Conservation (phyloP, 2,113 vertebrate species). For the Apodemus sylvaticus region DNA sequence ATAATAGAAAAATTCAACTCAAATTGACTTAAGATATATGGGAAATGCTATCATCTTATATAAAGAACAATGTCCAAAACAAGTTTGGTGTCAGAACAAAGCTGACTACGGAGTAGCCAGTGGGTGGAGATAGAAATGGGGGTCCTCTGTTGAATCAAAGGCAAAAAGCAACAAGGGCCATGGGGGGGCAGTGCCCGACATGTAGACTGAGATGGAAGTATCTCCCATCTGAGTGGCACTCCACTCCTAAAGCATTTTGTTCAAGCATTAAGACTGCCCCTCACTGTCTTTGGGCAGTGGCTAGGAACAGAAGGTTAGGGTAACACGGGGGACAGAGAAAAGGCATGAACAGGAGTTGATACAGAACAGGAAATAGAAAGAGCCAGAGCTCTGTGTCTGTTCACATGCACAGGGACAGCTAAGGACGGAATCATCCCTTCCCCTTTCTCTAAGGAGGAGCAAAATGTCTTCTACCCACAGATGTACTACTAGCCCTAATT, state of each 20-base stretch:
- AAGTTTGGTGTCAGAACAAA: background rate
- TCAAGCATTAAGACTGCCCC: background rate
- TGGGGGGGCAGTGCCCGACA: background rate
- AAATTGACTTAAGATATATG: conserved; percentile 3
- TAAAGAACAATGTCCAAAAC: background rate
- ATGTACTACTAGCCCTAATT: background rate
- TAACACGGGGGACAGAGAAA: background rate
- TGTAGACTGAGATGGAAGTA: no score
- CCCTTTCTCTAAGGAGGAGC: background rate
- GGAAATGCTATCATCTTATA: background rate
- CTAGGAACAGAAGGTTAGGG: background rate
- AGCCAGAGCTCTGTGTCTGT: background rate
- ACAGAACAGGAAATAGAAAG: background rate
- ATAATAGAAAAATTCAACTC: conserved; percentile 43
- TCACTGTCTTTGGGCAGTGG: background rate
- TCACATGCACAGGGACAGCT: background rate
- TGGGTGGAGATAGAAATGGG: background rate
- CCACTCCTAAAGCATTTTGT: background rate
- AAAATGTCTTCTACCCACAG: background rate
- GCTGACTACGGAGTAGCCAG: background rate
- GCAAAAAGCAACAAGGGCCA: background rate
- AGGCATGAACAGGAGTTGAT: background rate
- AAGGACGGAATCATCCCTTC: background rate
- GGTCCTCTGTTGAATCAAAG: conserved; percentile 2
- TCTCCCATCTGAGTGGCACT: background rate